A percentile compares a stretch with the other conserved stretches of the same genome.
These are phyloP conservation scores for Cancer borealis DNA, from an alignment of 2,888 invertebrate genomes.

Conservation along the genomic window DNA sequence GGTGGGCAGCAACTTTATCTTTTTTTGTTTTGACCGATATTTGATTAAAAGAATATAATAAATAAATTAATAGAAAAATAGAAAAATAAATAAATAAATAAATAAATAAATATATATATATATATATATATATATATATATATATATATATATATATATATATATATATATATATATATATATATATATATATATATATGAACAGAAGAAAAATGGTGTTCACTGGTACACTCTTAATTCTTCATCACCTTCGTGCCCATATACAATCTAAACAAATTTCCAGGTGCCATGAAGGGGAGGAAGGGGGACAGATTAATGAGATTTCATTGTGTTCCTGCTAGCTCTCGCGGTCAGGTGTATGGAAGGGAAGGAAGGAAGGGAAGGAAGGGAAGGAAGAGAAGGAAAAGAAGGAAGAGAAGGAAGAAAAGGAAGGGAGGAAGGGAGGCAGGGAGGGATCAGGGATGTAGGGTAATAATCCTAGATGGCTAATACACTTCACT, in stretches of 20 bases:
- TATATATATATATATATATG: too few species aligned
- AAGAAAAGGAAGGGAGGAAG: background rate
- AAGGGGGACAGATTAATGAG: background rate
- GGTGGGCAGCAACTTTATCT: background rate
- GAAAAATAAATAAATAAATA: constrained; percentile 48
- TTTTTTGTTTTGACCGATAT: background rate
- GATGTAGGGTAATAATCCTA: background rate
- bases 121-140: background rate
- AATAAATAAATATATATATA: constrained; percentile 43
- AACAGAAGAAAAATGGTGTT: too few species aligned
- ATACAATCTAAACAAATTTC: background rate
- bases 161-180: too few species aligned
- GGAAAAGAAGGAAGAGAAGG: background rate
- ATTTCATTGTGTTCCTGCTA: background rate
- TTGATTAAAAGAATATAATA: background rate
- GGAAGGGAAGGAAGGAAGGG: background rate
- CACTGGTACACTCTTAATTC: too few species aligned
- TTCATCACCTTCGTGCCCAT: too few species aligned
- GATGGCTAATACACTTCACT: background rate
- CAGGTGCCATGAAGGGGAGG: background rate
- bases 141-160: too few species aligned
- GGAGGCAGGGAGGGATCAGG: background rate
- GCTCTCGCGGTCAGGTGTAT: background rate
- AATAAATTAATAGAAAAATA: background rate
- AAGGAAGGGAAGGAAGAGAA: background rate